A percentile compares a stretch with the other conserved stretches of the same genome.
Evolutionary conservation across 1,140 invertebrate species (phyloP).

Genomic region (Penaeus vannamei): DNA sequence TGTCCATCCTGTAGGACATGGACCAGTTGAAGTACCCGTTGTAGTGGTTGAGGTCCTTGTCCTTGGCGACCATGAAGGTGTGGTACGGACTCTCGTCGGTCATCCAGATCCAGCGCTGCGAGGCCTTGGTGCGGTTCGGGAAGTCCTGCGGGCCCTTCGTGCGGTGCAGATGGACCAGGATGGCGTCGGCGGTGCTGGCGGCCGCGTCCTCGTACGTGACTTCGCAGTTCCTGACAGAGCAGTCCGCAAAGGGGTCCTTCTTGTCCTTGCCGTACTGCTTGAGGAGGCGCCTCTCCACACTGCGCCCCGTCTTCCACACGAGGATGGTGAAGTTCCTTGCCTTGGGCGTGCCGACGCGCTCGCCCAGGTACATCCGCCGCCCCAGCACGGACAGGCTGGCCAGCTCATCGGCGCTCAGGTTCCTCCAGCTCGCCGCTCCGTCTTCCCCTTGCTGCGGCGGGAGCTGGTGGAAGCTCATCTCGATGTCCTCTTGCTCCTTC

Average conservation of each 20-base stretch:
- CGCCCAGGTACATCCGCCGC: slow-evolving; percentile 60
- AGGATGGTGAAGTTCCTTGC: slow-evolving; percentile 67
- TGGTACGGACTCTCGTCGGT: slow-evolving; percentile 77
- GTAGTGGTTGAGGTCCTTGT: slow-evolving; percentile 72
- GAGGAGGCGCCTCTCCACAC: slow-evolving; percentile 68
- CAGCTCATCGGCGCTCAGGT: slow-evolving; percentile 41
- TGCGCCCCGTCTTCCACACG: slow-evolving; percentile 68
- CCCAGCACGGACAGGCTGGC: slow-evolving; percentile 59
- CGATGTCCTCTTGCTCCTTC: background rate
- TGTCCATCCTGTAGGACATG: slow-evolving; percentile 81
- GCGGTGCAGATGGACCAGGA: slow-evolving; percentile 77
- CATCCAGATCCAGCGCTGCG: slow-evolving; percentile 78
- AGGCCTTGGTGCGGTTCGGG: slow-evolving; percentile 69
- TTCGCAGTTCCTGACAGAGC: slow-evolving; percentile 75
- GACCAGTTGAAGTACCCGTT: slow-evolving; percentile 81
- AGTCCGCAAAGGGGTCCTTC: slow-evolving; percentile 75
- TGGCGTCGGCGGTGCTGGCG: slow-evolving; percentile 74
- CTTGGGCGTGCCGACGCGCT: slow-evolving; percentile 47
- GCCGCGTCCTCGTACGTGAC: slow-evolving; percentile 73
- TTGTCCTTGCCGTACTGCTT: slow-evolving; percentile 57
- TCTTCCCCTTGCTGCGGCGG: background rate
- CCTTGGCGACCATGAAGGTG: slow-evolving; percentile 72
- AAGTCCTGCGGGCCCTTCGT: slow-evolving; percentile 70
- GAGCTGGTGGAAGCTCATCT: background rate
- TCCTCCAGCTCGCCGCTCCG: slow-evolving; percentile 42